Evolutionary conservation across 2,797 vertebrate species (phyloP).

Genomic region (Enteromius thamalakanensis): DNA sequence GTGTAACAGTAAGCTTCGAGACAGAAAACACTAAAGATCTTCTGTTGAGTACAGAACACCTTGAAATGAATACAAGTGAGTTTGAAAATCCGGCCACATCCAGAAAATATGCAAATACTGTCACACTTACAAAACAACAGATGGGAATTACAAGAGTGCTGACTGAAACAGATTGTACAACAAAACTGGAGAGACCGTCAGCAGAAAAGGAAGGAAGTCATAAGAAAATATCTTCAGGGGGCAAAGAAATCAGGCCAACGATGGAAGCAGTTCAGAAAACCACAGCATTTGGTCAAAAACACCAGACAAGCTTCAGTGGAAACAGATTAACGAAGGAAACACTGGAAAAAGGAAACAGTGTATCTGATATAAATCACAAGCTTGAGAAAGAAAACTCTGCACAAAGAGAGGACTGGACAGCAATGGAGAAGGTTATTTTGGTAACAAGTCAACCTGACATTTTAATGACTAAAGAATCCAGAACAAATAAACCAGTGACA

Average conservation of each 20-base stretch:
- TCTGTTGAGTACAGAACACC: neutral
- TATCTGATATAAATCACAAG: neutral
- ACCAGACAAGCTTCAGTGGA: neutral
- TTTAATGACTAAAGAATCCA: neutral
- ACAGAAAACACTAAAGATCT: neutral
- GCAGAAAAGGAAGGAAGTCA: slow-evolving; percentile 2
- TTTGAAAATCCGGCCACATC: neutral
- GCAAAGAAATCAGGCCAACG: slow-evolving; percentile 1
- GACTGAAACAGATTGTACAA: slow-evolving; percentile 12
- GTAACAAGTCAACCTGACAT: neutral
- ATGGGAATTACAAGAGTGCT: neutral
- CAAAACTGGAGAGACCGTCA: neutral
- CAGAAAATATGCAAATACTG: slow-evolving; percentile 18
- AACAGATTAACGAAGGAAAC: neutral
- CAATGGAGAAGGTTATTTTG: neutral
- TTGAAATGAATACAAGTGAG: slow-evolving; percentile 4
- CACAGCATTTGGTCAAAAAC: neutral
- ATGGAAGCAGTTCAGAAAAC: neutral
- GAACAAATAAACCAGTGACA: neutral
- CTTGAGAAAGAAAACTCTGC: neutral
- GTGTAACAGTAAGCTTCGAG: neutral
- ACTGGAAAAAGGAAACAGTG: neutral
- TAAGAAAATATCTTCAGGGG: slow-evolving; percentile 13
- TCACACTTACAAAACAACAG: slow-evolving; percentile 25
- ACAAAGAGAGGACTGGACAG: neutral